A percentile compares a stretch with the other conserved stretches of the same genome.
phyloP scores from a whole-genome alignment of 2,888 invertebrate genomes.

The Phragmatobia fuliginosa region DNA sequence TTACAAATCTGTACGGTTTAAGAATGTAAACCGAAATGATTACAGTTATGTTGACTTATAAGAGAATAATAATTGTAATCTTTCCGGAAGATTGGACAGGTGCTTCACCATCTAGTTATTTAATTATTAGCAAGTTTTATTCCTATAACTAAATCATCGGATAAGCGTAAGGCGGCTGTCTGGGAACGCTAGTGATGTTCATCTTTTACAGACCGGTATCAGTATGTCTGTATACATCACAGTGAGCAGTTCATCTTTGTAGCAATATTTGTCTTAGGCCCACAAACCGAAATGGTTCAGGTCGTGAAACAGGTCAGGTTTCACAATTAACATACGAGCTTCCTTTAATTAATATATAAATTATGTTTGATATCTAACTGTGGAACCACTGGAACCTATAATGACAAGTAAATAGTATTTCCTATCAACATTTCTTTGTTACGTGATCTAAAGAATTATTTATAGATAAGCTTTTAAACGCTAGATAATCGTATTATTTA shows the following conservation, averaged over 20 bases:
- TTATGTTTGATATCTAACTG: too few relatives aligned
- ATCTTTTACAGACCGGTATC: background rate
- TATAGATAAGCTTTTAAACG: background rate
- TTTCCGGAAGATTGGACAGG: background rate
- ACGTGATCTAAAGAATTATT: too few relatives aligned
- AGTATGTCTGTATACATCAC: background rate
- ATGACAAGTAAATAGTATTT: too few relatives aligned
- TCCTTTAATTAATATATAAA: too few relatives aligned
- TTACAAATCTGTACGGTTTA: background rate
- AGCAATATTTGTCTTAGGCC: too few relatives aligned
- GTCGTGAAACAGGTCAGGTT: too few relatives aligned
- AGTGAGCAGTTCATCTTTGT: too few relatives aligned
- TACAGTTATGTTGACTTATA: background rate
- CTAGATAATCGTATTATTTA: background rate
- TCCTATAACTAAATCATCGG: background rate
- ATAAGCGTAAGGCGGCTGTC: background rate
- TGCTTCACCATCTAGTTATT: background rate
- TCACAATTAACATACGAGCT: background rate
- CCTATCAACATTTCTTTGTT: too few relatives aligned
- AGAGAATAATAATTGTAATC: too few relatives aligned
- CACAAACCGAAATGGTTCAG: too few relatives aligned
- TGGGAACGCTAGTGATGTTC: background rate
- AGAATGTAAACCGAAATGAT: background rate
- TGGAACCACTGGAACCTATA: too few relatives aligned
- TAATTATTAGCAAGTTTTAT: background rate